phyloP scores from a whole-genome alignment of 2,113 vertebrate species.

The Lota lota region DNA sequence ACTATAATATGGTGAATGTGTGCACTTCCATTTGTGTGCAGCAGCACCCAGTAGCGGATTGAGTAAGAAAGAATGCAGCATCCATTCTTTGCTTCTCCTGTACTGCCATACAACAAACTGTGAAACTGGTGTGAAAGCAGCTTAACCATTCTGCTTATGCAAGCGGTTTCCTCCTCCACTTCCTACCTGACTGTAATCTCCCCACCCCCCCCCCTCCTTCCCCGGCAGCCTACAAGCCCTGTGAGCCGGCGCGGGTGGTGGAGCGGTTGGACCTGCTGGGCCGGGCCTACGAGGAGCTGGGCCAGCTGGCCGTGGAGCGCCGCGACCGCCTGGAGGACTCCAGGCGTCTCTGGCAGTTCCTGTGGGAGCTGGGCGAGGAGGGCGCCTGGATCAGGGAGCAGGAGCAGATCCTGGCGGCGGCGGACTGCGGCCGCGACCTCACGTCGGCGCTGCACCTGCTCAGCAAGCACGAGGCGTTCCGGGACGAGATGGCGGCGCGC shows the following conservation, averaged over 20 bases:
- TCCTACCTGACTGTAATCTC: background rate
- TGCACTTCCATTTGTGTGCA: too few relatives aligned
- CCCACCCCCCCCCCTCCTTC: too few relatives aligned
- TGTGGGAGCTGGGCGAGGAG: constrained; percentile 90
- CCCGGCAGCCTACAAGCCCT: constrained; percentile 83
- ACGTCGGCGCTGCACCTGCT: constrained; percentile 83
- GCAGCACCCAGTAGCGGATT: too few relatives aligned
- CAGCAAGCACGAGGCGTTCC: constrained; percentile 87
- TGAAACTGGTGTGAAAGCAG: too few relatives aligned
- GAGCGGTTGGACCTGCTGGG: constrained; percentile 80
- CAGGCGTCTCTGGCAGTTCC: constrained; percentile 84
- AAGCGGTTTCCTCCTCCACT: background rate
- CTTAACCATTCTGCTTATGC: too few relatives aligned
- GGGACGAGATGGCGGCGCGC: constrained; percentile 87
- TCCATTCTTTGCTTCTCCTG: too few relatives aligned
- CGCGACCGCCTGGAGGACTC: constrained; percentile 83
- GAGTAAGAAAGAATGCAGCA: too few relatives aligned
- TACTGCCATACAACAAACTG: too few relatives aligned
- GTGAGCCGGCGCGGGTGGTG: constrained; percentile 82
- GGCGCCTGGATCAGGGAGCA: constrained; percentile 91
- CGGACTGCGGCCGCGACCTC: constrained; percentile 84
- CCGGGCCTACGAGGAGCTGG: constrained; percentile 79
- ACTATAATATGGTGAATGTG: too few relatives aligned
- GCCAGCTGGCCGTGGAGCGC: constrained; percentile 72
- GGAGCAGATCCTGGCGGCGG: constrained; percentile 83